Base-by-base conservation (phyloP, 1,140 invertebrate genomes). In the Acyrthosiphon pisum region DNA sequence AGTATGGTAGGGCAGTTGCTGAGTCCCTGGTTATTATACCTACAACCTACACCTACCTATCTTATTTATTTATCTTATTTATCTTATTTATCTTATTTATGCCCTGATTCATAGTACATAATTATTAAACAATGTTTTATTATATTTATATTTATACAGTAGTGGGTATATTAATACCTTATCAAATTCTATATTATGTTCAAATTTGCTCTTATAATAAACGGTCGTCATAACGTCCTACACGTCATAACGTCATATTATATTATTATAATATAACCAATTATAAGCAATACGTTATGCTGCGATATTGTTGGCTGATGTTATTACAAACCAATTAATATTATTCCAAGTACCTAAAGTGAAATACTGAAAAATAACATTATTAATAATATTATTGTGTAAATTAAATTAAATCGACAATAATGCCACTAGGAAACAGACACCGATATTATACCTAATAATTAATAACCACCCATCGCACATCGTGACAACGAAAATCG, bases 131-230 rank as follows among this genome's bases (percentile, higher is more conserved):
- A 68, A n/a, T 18, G 14, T n/a, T 68, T 14, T 56, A n/a, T n/a
- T 68, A 68, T 68, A n/a, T n/a, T n/a, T n/a, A n/a, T n/a, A n/a
- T n/a, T n/a, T n/a, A n/a, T n/a, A n/a, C 30, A 76, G 4, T 35
- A 76, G n/a, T n/a, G 18, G 14, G 60, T n/a, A 76, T n/a, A 76
- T 76, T 76, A n/a, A 68, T n/a, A 35, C 14, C 60, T 76, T 76
- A 76, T 76, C 60, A 76, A n/a, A n/a, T 76, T 20, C n/a, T 18
- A n/a, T 76, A 35, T 76, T 76, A 76, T n/a, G 30, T n/a, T n/a
- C n/a, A 76, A 76, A 76, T 76, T 76, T 76, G n/a, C 9, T 76
- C n/a, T 68, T n/a, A 76, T 76, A 76, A 76, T 76, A n/a, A 76
- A 76, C 41, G 41, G 41, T 41, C 41, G 41, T 41, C 41, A 41